Evolutionary conservation across 2,797 vertebrate species (phyloP), one percentile per base, ranked within the genome.

Genomic region (Coranthus polyacanthus): DNA sequence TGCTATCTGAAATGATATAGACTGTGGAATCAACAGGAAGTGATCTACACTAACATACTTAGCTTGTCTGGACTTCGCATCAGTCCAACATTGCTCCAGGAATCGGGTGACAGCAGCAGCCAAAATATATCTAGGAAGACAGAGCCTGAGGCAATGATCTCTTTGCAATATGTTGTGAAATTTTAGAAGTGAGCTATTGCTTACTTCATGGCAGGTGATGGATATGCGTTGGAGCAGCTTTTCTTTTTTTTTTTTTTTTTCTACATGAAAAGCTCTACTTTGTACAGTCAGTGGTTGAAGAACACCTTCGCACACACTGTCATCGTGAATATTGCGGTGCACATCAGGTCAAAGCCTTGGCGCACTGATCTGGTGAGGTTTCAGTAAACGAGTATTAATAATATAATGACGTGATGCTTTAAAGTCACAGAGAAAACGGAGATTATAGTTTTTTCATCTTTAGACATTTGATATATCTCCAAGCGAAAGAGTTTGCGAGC

Each of bases 91-190:
- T 26, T 12, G 75, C 68, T 77, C 54, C 24, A 53, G 75, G 68
- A 70, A n/a, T 2, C 15, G 26, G 10, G n/a, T 72, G 79, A 84
- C 71, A 65, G 75, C 78, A 73, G 55, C 61, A 78, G 82, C 61
- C 46, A 69, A 68, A 80, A 73, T 66, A 58, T 20, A 83, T 76
- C 73, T 73, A 68, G 55, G 39, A 54, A 73, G 72, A 72, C 75
- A 61, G 57, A 67, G 68, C 79, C 81, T 42, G 36, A 20, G 74
- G 77, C 57, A 51, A 66, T 12, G 49, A 69, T 75, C 39, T 55
- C 55, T 70, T 72, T 64, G 65, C 78, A 44, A 44, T 41, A 29
- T 77, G 70, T 76, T 68, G 64, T 21, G 49, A 66, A 56, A 67
- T 77, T 63, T 81, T 62, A 73, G 50, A 76, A 64, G 63, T 65